These are phyloP conservation scores for Monodelphis domestica DNA, from an alignment of 2,797 vertebrate species.

Conservation along the genomic window DNA sequence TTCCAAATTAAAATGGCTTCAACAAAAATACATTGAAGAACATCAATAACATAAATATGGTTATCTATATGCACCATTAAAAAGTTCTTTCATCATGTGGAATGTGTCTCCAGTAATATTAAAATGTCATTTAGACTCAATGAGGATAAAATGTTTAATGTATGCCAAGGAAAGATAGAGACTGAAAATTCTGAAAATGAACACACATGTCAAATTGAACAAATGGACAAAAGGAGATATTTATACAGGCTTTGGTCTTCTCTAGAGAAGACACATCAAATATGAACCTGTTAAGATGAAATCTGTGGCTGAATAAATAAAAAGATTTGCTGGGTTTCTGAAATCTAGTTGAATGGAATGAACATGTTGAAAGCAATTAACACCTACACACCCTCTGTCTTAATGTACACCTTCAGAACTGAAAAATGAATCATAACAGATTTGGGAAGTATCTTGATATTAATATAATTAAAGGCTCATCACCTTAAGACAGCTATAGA, in stretches of 20 bases:
- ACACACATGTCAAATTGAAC: neutral
- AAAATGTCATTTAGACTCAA: neutral
- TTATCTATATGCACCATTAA: neutral
- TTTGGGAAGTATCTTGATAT: neutral
- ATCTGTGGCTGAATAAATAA: neutral
- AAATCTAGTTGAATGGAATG: neutral
- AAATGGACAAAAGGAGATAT: neutral
- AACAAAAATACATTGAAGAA: neutral
- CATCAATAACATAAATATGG: neutral
- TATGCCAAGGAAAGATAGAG: neutral
- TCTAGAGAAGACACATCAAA: neutral
- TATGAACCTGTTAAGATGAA: neutral
- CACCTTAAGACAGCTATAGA: neutral
- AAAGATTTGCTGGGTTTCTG: neutral
- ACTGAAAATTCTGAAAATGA: neutral
- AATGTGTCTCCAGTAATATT: neutral
- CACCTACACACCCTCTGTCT: conserved; percentile 1
- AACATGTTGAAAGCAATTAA: conserved; percentile 10
- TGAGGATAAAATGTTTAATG: neutral
- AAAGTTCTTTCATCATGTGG: neutral
- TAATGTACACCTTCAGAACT: neutral
- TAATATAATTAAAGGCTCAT: conserved; percentile 1
- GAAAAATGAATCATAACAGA: neutral
- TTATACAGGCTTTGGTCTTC: neutral
- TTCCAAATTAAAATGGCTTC: neutral